phyloP scores from a whole-genome alignment of 2,113 vertebrate species.

The Ictalurus furcatus region DNA sequence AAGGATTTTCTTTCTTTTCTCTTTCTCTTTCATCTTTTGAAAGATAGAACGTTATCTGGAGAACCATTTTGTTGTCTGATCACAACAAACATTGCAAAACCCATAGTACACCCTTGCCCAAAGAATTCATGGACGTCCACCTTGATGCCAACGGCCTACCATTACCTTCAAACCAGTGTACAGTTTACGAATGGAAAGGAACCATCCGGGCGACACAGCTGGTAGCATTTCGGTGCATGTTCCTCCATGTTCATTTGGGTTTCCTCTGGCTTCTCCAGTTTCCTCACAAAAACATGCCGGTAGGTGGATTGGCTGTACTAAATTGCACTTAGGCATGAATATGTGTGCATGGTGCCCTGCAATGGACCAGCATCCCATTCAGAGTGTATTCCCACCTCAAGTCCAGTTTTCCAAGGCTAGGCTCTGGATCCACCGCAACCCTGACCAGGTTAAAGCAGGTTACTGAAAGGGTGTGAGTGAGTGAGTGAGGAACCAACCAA shows the following conservation, averaged over 20 bases:
- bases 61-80: background rate
- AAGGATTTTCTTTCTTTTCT: background rate
- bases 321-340: background rate
- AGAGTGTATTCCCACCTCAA: background rate
- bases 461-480: background rate
- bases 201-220: background rate
- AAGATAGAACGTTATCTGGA: background rate
- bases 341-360: background rate
- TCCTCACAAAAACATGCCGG: background rate
- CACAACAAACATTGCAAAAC: background rate
- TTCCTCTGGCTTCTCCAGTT: background rate
- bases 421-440: background rate
- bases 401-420: background rate
- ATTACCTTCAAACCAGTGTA: background rate
- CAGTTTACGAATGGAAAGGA: background rate
- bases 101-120: background rate
- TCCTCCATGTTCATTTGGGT: background rate
- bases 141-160: background rate
- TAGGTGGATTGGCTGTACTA: background rate
- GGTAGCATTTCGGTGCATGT: background rate
- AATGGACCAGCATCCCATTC: background rate
- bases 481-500: background rate
- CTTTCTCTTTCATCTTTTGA: background rate
- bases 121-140: background rate
- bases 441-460: background rate